phyloP scores from a whole-genome alignment of 2,888 invertebrate species.

The Drosophila bunnanda region DNA sequence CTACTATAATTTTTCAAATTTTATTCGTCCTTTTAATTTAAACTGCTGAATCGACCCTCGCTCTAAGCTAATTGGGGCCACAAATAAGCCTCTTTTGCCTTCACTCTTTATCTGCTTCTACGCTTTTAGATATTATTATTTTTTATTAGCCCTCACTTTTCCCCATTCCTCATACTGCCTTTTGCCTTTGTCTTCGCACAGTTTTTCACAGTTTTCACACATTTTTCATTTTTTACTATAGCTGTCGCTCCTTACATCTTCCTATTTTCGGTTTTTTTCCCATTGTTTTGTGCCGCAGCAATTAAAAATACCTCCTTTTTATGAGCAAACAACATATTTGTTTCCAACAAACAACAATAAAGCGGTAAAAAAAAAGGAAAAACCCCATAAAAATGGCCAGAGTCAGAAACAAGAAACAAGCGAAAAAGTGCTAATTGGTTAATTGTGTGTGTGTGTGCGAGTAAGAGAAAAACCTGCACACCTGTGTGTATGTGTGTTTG shows the following conservation, averaged over 20 bases:
- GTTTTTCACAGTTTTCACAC: constrained; percentile 70
- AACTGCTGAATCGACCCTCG: constrained; percentile 8
- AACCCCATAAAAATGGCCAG: constrained; percentile 52
- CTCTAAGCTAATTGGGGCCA: constrained; percentile 44
- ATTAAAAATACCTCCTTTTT: constrained; percentile 71
- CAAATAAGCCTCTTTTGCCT: constrained; percentile 29
- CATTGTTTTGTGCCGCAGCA: constrained; percentile 72
- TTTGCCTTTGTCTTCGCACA: constrained; percentile 8
- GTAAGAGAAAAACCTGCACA: constrained; percentile 1
- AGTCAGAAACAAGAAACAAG: constrained; percentile 43
- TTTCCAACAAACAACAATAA: constrained; percentile 69
- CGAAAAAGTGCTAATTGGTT: constrained; percentile 73
- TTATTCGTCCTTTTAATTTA: too few relatives aligned
- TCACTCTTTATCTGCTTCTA: constrained; percentile 7
- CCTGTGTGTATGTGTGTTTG: constrained; percentile 6
- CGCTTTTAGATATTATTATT: constrained; percentile 56
- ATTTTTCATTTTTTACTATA: constrained; percentile 37
- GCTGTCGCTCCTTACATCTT: constrained; percentile 16
- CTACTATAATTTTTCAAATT: not conserved
- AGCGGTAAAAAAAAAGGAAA: constrained; percentile 57
- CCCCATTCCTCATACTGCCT: not conserved
- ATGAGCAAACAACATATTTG: constrained; percentile 76
- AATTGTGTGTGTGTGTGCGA: constrained; percentile 56
- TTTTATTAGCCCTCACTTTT: constrained; percentile 62
- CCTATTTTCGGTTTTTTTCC: constrained; percentile 40